These are phyloP conservation scores for Mola mola DNA, from an alignment of 2,113 vertebrate genomes.

Conservation along the genomic window DNA sequence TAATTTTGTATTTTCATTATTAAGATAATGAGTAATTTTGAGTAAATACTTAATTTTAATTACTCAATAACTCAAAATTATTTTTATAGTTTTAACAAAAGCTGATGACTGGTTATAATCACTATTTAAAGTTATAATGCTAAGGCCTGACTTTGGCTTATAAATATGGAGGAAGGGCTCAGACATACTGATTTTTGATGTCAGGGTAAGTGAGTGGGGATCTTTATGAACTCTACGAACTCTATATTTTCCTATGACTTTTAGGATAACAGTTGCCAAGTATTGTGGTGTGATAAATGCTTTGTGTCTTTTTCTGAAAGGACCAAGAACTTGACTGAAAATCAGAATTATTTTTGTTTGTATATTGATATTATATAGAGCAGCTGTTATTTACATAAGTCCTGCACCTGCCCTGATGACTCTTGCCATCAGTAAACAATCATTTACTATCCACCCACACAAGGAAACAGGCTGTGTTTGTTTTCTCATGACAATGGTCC, in stretches of 20 bases:
- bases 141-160: neutral
- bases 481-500: slow-evolving; percentile 64
- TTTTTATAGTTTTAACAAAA: no score
- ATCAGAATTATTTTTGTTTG: slow-evolving; percentile 16
- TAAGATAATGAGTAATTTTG: no score
- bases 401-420: slow-evolving; percentile 74
- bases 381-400: slow-evolving; percentile 76
- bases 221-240: slow-evolving; percentile 6
- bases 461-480: slow-evolving; percentile 56
- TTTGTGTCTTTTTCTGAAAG: slow-evolving; percentile 1
- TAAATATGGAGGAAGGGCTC: neutral
- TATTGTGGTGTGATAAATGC: slow-evolving; percentile 7
- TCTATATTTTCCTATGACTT: neutral
- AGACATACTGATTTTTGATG: no score
- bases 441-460: slow-evolving; percentile 59
- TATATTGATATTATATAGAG: slow-evolving; percentile 55
- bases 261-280: neutral
- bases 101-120: no score
- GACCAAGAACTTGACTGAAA: no score
- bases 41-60: no score
- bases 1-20: no score
- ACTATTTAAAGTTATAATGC: no score
- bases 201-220: no score
- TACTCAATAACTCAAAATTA: no score
- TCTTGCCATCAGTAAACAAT: slow-evolving; percentile 75